Evolutionary conservation across 2,113 vertebrate genomes (phyloP), one percentile per base, ranked within the genome.

Genomic region (Nerophis ophidion): DNA sequence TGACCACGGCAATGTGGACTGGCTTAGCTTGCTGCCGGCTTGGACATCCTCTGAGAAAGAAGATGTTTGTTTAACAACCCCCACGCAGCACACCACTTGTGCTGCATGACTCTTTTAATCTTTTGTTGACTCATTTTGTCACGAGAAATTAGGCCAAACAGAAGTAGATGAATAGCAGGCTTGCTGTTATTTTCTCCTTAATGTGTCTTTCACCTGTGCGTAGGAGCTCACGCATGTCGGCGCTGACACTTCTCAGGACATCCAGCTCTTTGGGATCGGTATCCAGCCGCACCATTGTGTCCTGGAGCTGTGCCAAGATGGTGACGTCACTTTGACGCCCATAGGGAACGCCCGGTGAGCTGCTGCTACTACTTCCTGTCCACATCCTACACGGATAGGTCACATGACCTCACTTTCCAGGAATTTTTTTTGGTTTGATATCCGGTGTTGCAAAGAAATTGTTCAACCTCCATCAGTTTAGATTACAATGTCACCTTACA

Each of bases 191-290:
- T 50, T 34, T 72, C 72, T 57, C 19, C 15, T 36, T 49, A 49
- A 69, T 72, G 12, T 66, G 46, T 69, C 55, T n/a, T 72, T 68
- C 71, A 49, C 63, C 68, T 84, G 87, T 75, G 70, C 71, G 38
- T 65, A 99, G 97, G 92, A 95, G 76, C 93, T 93, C 75, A 95
- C 93, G 0, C 91, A 89, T 72, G 93, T 98, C 71, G 97, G 97
- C 17, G 96, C 94, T 8, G 92, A 98, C 81, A 97, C 94, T 0
- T 97, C 97, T 74, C 97, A 98, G 88, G 97, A 99, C 82, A 97
- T 99, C 81, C 97, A 99, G 88, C 93, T 99, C 59, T 98, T 93
- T 55, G 97, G 97, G 9, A 98, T 99, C 71, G 97, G 97, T 36
- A 99, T 99, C 79, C 94, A 96, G 69, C 85, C 93, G 4, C 92